phyloP scores from a whole-genome alignment of 1,140 invertebrate genomes.

The Nephila pilipes region DNA sequence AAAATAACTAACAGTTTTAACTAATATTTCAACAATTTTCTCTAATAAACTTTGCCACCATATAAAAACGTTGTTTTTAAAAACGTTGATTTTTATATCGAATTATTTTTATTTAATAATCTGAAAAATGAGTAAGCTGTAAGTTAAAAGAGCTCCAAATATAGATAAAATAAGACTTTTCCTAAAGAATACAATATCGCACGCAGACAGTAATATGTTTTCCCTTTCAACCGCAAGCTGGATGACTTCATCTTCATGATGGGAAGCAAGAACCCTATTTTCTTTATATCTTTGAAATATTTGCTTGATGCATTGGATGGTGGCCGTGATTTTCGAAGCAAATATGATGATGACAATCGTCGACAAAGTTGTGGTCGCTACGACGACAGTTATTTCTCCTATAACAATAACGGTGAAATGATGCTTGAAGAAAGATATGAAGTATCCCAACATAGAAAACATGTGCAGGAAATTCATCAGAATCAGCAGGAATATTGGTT shows the following conservation, averaged over 20 bases:
- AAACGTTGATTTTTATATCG: no score
- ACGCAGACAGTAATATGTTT: conserved; percentile 7
- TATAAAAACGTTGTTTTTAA: no score
- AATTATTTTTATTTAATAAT: conserved; percentile 8
- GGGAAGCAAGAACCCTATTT: neutral
- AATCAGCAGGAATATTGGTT: conserved; percentile 45
- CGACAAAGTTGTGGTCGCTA: neutral
- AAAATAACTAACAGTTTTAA: no score
- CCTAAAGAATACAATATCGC: conserved; percentile 30
- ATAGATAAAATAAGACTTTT: conserved; percentile 47
- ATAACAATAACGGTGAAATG: conserved; percentile 10
- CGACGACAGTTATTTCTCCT: neutral
- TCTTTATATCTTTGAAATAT: conserved; percentile 10
- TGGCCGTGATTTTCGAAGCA: conserved; percentile 32
- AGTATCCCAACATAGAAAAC: conserved; percentile 46
- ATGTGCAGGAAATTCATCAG: conserved; percentile 47
- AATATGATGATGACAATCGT: conserved; percentile 28
- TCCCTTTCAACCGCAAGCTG: conserved; percentile 29
- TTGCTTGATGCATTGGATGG: neutral
- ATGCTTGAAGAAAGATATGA: conserved; percentile 13
- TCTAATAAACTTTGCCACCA: no score
- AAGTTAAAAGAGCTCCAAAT: conserved; percentile 56
- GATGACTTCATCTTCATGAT: neutral
- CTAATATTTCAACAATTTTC: no score
- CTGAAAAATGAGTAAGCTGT: conserved; percentile 55